Percentiles rank a stretch among this genome's conserved stretches.
These are phyloP conservation scores for Carposina sasakii DNA, from an alignment of 1,140 invertebrate genomes.

Conservation along the genomic window DNA sequence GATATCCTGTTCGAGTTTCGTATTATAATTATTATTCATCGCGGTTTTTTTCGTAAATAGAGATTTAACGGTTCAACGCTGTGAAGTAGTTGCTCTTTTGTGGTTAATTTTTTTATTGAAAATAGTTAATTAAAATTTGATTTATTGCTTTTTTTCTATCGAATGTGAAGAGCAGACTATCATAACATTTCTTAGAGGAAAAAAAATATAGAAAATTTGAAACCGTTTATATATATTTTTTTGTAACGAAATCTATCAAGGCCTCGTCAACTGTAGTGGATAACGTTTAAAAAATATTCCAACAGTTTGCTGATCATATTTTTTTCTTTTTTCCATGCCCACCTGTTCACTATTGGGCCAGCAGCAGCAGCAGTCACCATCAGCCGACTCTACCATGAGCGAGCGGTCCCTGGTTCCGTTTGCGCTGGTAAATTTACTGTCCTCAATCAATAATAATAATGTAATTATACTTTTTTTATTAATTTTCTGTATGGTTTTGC, in stretches of 20 bases:
- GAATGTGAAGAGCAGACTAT: too few relatives aligned
- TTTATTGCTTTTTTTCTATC: too few relatives aligned
- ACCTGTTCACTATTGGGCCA: conserved; percentile 38
- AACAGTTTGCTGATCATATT: too few relatives aligned
- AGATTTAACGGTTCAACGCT: conserved; percentile 64
- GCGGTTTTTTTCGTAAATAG: conserved; percentile 52
- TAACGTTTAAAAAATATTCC: too few relatives aligned
- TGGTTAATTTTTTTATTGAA: conserved; percentile 53
- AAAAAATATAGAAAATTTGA: too few relatives aligned
- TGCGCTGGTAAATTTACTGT: conserved; percentile 70
- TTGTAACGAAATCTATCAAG: too few relatives aligned
- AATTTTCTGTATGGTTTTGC: conserved; percentile 13
- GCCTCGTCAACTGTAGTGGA: too few relatives aligned
- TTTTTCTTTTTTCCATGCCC: conserved; percentile 51
- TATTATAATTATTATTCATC: too few relatives aligned
- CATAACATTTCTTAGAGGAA: too few relatives aligned
- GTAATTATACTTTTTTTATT: conserved; percentile 57
- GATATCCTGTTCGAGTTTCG: conserved; percentile 52
- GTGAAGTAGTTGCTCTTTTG: conserved; percentile 51
- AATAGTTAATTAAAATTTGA: conserved; percentile 67
- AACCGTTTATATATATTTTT: too few relatives aligned
- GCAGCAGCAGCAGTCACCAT: conserved; percentile 69
- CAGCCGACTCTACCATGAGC: conserved; percentile 72
- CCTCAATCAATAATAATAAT: conserved; percentile 59
- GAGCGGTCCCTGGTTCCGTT: conserved; percentile 68